phyloP scores from a whole-genome alignment of 2,888 invertebrate species.

The Pseudoips prasinana region DNA sequence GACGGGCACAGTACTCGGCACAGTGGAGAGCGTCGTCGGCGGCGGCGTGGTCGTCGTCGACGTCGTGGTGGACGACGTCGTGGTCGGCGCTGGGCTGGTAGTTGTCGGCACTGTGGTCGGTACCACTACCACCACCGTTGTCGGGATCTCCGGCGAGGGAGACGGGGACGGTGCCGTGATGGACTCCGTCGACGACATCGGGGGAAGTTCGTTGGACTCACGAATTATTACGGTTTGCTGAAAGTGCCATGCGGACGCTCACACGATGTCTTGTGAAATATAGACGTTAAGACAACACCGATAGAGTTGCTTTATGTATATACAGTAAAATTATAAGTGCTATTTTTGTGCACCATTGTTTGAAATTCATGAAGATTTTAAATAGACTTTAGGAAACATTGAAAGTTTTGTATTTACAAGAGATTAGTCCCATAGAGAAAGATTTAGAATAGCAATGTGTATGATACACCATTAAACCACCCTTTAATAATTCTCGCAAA shows the following conservation, averaged over 20 bases:
- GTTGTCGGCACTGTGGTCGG: constrained; percentile 31
- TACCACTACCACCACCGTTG: constrained; percentile 26
- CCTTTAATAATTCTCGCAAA: neutral
- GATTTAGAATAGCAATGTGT: constrained; percentile 7
- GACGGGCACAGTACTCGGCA: constrained; percentile 30
- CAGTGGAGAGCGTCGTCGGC: constrained; percentile 38
- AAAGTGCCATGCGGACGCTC: constrained; percentile 80
- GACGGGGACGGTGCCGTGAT: constrained; percentile 46
- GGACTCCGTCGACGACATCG: constrained; percentile 49
- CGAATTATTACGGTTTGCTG: constrained; percentile 79
- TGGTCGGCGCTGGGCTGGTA: constrained; percentile 31
- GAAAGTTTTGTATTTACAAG: constrained; percentile 11
- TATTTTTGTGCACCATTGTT: too few relatives aligned
- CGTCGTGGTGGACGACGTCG: constrained; percentile 34
- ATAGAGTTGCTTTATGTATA: constrained; percentile 15
- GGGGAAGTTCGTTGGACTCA: constrained; percentile 69
- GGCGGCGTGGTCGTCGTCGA: constrained; percentile 34
- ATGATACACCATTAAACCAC: constrained; percentile 5
- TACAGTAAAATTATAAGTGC: too few relatives aligned
- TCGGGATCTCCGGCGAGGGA: constrained; percentile 39
- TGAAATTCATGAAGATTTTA: too few relatives aligned
- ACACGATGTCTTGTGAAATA: constrained; percentile 67
- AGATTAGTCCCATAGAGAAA: constrained; percentile 17
- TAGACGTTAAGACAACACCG: constrained; percentile 56
- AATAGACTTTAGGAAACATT: constrained; percentile 1